Percentiles rank a stretch among this genome's conserved stretches.
Evolutionary conservation across 2,113 vertebrate species (phyloP).

Genomic region (Calypte anna): DNA sequence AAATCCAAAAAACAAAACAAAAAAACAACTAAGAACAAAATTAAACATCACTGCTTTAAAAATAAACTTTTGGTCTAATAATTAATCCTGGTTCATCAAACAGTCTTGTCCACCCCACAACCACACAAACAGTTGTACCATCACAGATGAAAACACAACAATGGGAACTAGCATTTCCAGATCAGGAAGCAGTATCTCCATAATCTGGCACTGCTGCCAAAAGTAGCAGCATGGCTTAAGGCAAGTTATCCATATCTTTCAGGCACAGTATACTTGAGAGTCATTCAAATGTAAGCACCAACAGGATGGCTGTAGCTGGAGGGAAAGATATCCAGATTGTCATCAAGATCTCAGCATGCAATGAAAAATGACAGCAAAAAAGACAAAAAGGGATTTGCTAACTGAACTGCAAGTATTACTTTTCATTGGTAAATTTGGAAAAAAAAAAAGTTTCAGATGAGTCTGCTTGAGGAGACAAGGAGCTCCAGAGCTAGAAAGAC

Average conservation of each 20-base stretch:
- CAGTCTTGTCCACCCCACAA: background rate
- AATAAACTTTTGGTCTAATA: background rate
- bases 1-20: no score
- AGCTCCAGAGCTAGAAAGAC: background rate
- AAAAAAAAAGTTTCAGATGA: background rate
- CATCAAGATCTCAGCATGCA: background rate
- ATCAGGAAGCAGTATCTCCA: background rate
- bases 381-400: background rate
- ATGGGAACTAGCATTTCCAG: background rate
- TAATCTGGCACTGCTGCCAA: background rate
- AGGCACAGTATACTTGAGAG: background rate
- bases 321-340: background rate
- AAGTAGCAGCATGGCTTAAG: background rate
- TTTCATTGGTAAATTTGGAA: background rate
- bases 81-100: background rate
- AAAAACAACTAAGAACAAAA: background rate
- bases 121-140: background rate
- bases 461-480: background rate
- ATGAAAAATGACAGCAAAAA: background rate
- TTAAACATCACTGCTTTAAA: background rate
- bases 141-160: background rate
- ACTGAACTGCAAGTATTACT: background rate
- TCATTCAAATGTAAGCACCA: background rate
- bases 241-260: background rate
- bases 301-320: background rate